Evolutionary conservation across 92 coral and sea anemone genomes (phyloP).

Genomic region (Palythoa grandis): DNA sequence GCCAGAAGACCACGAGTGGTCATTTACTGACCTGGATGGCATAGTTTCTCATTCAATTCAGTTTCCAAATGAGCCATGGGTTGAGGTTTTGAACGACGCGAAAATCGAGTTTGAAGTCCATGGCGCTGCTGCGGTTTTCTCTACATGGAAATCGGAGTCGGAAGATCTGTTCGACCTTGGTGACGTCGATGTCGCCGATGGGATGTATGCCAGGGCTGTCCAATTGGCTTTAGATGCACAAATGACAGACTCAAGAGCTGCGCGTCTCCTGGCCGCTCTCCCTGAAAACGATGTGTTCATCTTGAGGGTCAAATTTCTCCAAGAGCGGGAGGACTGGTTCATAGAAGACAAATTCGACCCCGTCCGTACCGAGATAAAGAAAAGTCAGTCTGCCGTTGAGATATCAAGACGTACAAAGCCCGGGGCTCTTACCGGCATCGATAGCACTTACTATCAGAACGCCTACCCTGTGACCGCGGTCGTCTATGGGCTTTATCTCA

Average conservation of each 20-base stretch:
- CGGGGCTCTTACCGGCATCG: background rate
- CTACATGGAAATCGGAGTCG: background rate
- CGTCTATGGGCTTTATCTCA: background rate
- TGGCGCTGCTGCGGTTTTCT: constrained; percentile 11
- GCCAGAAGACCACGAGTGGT: background rate
- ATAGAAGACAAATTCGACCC: background rate
- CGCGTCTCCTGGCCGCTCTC: background rate
- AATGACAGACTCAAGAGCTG: background rate
- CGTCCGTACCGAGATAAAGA: background rate
- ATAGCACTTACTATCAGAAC: background rate
- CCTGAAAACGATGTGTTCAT: background rate
- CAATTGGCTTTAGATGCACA: background rate
- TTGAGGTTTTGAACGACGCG: background rate
- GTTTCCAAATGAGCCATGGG: constrained; percentile 4
- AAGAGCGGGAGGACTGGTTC: background rate
- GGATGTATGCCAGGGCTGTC: background rate
- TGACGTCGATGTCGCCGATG: no score
- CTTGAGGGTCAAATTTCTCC: constrained; percentile 9
- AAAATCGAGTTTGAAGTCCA: constrained; percentile 18
- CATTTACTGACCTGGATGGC: background rate
- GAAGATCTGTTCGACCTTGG: background rate
- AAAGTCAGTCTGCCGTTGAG: background rate
- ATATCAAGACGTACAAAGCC: background rate
- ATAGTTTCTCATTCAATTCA: background rate
- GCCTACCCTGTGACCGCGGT: background rate